Evolutionary conservation across 2,113 vertebrate species (phyloP).

Genomic region (Ciconia stormi): DNA sequence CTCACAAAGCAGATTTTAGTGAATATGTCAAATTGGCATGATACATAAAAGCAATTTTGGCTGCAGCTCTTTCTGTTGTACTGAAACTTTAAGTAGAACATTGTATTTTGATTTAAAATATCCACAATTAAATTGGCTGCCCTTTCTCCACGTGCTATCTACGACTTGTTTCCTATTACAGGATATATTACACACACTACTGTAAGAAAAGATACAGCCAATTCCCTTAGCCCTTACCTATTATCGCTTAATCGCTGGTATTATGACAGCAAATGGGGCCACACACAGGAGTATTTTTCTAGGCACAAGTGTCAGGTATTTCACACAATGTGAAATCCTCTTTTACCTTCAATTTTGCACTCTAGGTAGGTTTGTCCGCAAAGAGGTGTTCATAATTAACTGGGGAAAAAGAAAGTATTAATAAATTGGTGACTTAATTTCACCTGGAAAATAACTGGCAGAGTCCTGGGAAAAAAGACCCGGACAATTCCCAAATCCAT

Average conservation of each 20-base stretch:
- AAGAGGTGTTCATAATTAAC: background rate
- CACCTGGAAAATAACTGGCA: background rate
- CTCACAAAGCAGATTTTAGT: background rate
- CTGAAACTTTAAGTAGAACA: background rate
- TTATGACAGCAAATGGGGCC: background rate
- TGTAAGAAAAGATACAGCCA: background rate
- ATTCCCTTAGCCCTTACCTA: background rate
- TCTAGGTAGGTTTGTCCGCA: background rate
- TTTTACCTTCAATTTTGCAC: background rate
- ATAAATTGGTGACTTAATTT: background rate
- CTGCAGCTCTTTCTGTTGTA: background rate
- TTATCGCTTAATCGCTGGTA: background rate
- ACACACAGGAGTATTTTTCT: background rate
- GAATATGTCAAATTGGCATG: background rate
- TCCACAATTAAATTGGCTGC: background rate
- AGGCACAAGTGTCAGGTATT: background rate
- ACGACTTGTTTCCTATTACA: background rate
- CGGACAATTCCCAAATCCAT: background rate
- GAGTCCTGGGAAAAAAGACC: accelerated
- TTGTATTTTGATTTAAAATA: background rate
- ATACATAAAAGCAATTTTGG: background rate
- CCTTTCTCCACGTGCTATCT: background rate
- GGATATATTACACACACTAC: background rate
- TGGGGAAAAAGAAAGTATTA: background rate
- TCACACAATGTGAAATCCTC: background rate